A percentile compares a stretch with the other conserved stretches of the same genome.
Evolutionary conservation across 2,888 invertebrate genomes (phyloP).

Genomic region (Leuctra nigra): DNA sequence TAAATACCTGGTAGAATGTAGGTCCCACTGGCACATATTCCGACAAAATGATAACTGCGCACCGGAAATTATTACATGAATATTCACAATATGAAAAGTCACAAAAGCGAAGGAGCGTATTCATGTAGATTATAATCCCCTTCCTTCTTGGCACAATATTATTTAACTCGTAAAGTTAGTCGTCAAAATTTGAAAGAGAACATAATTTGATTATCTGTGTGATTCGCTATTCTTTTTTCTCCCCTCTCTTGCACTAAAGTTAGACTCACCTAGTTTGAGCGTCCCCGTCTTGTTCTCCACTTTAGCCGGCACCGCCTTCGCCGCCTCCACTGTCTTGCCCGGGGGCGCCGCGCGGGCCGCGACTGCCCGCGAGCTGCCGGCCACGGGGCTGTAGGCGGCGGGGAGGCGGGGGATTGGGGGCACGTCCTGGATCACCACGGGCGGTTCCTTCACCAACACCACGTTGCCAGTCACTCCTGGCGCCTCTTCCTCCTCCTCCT

Average conservation of each 20-base stretch:
- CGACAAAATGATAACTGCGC: too few species aligned
- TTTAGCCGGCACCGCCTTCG: not conserved
- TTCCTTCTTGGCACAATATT: too few species aligned
- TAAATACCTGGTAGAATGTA: too few species aligned
- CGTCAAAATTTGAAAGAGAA: too few species aligned
- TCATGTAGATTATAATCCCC: too few species aligned
- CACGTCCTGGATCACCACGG: constrained; percentile 16
- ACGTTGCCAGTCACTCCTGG: constrained; percentile 15
- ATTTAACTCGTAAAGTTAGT: too few species aligned
- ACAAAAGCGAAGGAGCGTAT: too few species aligned
- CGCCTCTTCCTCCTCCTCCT: constrained; percentile 25
- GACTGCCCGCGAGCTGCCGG: not conserved
- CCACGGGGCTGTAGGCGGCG: not conserved
- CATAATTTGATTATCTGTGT: too few species aligned
- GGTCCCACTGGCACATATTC: too few species aligned
- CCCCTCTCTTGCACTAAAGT: not conserved
- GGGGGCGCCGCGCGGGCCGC: not conserved
- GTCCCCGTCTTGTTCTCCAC: constrained; percentile 27
- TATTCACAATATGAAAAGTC: too few species aligned
- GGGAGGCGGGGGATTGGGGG: not conserved
- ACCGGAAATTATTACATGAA: too few species aligned
- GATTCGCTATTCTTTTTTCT: not conserved
- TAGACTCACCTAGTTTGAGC: constrained; percentile 26
- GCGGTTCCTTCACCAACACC: constrained; percentile 21
- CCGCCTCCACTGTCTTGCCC: not conserved